Base-by-base conservation (phyloP, 2,888 invertebrate species). In the Ichneumon xanthorius region DNA sequence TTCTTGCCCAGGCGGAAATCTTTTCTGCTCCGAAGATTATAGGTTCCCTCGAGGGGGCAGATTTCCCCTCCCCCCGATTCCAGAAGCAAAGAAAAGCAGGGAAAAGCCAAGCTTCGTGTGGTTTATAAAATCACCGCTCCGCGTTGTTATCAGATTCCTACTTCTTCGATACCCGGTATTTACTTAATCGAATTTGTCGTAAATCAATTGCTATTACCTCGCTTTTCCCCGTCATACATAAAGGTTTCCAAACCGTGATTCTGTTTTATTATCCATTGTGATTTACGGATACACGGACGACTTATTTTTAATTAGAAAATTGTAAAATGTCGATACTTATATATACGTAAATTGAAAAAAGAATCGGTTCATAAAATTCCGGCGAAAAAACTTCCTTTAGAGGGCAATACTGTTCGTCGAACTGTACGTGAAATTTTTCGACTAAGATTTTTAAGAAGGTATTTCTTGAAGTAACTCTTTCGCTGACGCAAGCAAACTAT, bases 61-160 rank as follows among this genome's bases (percentile, higher is more conserved):
- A 61, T 22, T 16, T 40, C 48, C 26, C 50, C 65, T 22, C 16
- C 9, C 3, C 48, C 58, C 19, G n/a, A 68, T 11, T 58, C 58
- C 19, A 68, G 45, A 65, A 11, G 48, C 2, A 37, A 26, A 73
- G 72, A 61, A 16, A 50, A 40, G 16, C n/a, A 26, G 68, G 48
- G 45, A 72, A 67, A 55, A 7, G 7, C 30, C 45, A 6, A 63
- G 16, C 30, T 67, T 77, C 48, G 37, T 58, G 1, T 37, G n/a
- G 45, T 61, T 61, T 37, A 72, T 77, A 73, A 77, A 65, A 80
- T 65, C 68, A 58, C 53, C 55, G 58, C n/a, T 61, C 48, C 71
- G 77, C 19, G 55, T 48, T 26, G n/a, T 73, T 58, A 50, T 79
- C 58, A 3, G 40, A 83, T 79, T 61, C n/a, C 16, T 37, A 1